Evolutionary conservation across 2,797 vertebrate species (phyloP).

Genomic region (Botia almorhae): DNA sequence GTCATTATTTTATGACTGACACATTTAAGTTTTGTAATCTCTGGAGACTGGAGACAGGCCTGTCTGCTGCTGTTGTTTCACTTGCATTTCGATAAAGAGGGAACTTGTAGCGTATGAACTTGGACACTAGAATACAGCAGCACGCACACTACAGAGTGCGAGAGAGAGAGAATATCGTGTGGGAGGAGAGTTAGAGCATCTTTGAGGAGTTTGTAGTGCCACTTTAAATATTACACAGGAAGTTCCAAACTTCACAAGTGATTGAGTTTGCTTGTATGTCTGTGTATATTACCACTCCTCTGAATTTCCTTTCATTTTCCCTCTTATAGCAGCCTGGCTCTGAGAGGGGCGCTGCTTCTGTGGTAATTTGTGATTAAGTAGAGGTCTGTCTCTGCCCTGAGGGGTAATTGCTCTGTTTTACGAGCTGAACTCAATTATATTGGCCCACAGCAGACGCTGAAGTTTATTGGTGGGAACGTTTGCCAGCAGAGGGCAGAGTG

Average conservation of each 20-base stretch:
- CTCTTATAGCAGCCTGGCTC: background rate
- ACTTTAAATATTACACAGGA: background rate
- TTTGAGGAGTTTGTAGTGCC: slow-evolving; percentile 34
- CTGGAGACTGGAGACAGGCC: slow-evolving; percentile 16
- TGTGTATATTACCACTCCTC: background rate
- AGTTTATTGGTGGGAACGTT: slow-evolving; percentile 6
- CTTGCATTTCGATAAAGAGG: slow-evolving; percentile 42
- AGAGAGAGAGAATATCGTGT: background rate
- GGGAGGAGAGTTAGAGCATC: slow-evolving; percentile 14
- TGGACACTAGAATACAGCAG: background rate
- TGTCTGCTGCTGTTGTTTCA: slow-evolving; percentile 43
- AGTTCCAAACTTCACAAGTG: slow-evolving; percentile 15
- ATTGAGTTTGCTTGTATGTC: background rate
- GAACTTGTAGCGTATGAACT: background rate
- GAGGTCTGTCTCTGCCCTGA: slow-evolving; percentile 52
- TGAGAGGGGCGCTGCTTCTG: background rate
- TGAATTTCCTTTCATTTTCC: slow-evolving; percentile 8
- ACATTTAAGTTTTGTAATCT: slow-evolving; percentile 52
- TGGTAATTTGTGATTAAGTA: slow-evolving; percentile 71
- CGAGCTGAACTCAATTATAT: slow-evolving; percentile 70
- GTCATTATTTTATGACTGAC: slow-evolving; percentile 68
- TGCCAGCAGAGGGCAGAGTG: slow-evolving; percentile 80
- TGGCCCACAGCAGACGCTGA: slow-evolving; percentile 37
- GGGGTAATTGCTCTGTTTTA: slow-evolving; percentile 69
- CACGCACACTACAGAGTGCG: background rate